Evolutionary conservation across 1,140 invertebrate species (phyloP).

Genomic region (Meloidogyne exigua): DNA sequence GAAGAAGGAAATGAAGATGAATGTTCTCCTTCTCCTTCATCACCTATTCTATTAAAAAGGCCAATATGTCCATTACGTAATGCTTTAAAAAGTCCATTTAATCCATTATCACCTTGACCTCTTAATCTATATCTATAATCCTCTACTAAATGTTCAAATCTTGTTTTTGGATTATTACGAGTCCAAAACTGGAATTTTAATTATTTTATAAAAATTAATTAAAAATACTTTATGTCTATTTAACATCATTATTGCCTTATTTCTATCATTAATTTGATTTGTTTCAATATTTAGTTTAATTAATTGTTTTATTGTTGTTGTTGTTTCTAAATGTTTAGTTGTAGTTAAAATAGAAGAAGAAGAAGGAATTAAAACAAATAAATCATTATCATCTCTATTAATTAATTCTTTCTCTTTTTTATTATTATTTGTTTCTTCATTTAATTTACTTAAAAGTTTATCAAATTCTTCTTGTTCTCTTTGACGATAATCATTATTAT

Average conservation of each 20-base stretch:
- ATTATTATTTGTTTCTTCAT: slow-evolving; percentile 10
- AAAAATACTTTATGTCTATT: slow-evolving; percentile 11
- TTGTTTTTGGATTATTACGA: slow-evolving; percentile 48
- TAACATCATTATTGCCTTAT: slow-evolving; percentile 12
- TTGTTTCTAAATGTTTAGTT: not conserved
- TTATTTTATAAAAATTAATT: not conserved
- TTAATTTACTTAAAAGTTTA: slow-evolving; percentile 22
- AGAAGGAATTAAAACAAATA: not conserved
- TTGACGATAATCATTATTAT: slow-evolving; percentile 62
- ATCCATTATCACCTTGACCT: slow-evolving; percentile 43
- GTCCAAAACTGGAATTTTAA: slow-evolving; percentile 33
- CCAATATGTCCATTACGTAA: slow-evolving; percentile 52
- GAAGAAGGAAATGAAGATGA: not conserved
- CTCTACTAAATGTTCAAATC: slow-evolving; percentile 49
- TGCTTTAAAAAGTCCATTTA: slow-evolving; percentile 53
- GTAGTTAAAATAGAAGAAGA: not conserved
- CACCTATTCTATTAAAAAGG: slow-evolving; percentile 42
- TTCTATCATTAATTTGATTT: not conserved
- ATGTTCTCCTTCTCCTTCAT: not conserved
- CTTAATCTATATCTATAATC: slow-evolving; percentile 46
- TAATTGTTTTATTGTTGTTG: not conserved
- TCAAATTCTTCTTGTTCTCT: slow-evolving; percentile 43
- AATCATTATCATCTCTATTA: not conserved
- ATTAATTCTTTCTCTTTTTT: not conserved
- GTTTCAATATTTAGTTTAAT: not conserved